Conservation (phyloP, 2,113 vertebrate species). For the Myodes glareolus region DNA sequence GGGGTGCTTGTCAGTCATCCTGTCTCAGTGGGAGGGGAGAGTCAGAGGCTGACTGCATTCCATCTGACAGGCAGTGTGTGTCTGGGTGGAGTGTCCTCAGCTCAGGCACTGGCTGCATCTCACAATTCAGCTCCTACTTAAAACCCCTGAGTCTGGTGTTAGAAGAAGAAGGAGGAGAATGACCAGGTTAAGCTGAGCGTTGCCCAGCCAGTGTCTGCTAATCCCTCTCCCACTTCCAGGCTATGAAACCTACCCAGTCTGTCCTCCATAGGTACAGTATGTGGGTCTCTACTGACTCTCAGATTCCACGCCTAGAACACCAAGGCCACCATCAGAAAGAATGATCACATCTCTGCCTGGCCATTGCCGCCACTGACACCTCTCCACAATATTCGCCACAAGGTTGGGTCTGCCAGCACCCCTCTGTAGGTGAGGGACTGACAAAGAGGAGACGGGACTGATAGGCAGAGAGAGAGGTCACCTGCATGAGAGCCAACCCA, state of each 20-base stretch:
- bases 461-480: accelerated
- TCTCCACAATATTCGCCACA: not conserved
- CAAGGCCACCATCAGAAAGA: too few relatives aligned
- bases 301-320: too few relatives aligned
- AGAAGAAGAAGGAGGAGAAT: too few relatives aligned
- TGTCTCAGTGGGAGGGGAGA: not conserved
- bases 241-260: too few relatives aligned
- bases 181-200: not conserved
- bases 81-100: accelerated
- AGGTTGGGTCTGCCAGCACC: accelerated
- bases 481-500: not conserved
- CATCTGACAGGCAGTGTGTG: accelerated
- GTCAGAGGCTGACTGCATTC: not conserved
- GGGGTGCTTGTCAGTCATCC: accelerated
- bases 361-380: accelerated
- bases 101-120: accelerated
- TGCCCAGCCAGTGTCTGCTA: accelerated
- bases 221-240: not conserved
- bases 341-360: accelerated
- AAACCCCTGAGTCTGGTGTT: accelerated
- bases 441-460: accelerated
- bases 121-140: accelerated
- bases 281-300: not conserved
- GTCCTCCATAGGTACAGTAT: accelerated
- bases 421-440: accelerated